Conservation (phyloP, 2,797 vertebrate genomes). For the Argentina silus region DNA sequence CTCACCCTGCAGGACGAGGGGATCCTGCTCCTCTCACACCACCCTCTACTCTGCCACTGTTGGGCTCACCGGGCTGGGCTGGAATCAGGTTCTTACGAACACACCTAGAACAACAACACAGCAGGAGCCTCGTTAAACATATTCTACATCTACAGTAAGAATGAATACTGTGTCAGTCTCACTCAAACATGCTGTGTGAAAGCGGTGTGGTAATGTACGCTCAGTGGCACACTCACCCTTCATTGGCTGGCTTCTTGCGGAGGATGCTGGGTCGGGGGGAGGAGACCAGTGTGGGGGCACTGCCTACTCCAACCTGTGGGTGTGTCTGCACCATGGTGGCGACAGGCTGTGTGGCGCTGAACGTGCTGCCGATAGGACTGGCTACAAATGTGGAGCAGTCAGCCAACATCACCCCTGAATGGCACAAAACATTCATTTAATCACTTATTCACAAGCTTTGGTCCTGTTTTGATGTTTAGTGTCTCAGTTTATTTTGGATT, state of each 20-base stretch:
- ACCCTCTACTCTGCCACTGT: constrained; percentile 84
- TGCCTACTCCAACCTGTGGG: constrained; percentile 85
- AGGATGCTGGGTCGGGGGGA: constrained; percentile 97
- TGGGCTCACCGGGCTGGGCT: constrained; percentile 85
- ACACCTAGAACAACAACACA: constrained; percentile 72
- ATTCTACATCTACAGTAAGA: background rate
- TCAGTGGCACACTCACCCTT: constrained; percentile 79
- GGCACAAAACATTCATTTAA: background rate
- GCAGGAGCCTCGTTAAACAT: background rate
- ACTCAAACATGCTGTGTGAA: background rate
- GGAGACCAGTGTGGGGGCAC: constrained; percentile 87
- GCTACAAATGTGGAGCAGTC: constrained; percentile 92
- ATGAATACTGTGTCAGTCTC: background rate
- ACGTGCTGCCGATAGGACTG: constrained; percentile 91
- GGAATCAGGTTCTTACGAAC: constrained; percentile 95
- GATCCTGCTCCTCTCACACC: constrained; percentile 89
- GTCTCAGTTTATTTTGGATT: constrained; percentile 29
- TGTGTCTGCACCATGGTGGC: constrained; percentile 94
- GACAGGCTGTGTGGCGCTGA: constrained; percentile 85
- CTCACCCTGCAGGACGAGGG: constrained; percentile 92
- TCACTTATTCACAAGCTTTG: background rate
- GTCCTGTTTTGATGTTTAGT: background rate
- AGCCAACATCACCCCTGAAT: constrained; percentile 87
- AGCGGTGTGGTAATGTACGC: background rate
- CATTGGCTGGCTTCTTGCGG: constrained; percentile 93